A percentile compares a stretch with the other conserved stretches of the same genome.
Conservation (phyloP, 2,888 invertebrate species). For the Ypsolopha scabrella region DNA sequence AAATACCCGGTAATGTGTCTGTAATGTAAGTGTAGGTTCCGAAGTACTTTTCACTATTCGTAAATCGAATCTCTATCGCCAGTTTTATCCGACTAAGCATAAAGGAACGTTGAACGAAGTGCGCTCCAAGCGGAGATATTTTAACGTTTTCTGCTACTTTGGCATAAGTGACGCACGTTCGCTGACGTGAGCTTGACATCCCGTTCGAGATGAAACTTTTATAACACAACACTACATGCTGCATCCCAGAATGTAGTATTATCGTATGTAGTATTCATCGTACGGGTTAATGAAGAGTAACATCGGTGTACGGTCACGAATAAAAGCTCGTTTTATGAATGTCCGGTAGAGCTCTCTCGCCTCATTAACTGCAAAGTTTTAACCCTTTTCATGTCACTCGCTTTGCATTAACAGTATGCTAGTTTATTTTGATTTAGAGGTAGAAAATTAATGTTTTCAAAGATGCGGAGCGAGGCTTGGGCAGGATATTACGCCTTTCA, state of each 20-base stretch:
- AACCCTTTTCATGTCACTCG: conserved; percentile 5
- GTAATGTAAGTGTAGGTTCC: no score
- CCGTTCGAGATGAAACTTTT: no score
- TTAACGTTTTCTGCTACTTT: not conserved
- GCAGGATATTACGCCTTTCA: conserved; percentile 52
- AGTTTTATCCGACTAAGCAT: no score
- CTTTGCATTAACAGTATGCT: conserved; percentile 16
- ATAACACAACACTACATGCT: no score
- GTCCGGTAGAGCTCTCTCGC: not conserved
- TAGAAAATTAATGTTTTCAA: conserved; percentile 49
- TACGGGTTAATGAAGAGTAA: not conserved
- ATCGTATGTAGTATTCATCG: not conserved
- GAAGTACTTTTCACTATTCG: no score
- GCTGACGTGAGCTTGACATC: no score
- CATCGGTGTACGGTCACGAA: not conserved
- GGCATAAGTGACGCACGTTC: not conserved
- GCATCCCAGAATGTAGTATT: no score
- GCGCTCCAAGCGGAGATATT: no score
- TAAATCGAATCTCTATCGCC: no score
- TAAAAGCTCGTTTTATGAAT: not conserved
- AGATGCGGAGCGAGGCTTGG: conserved; percentile 29
- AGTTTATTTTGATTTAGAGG: conserved; percentile 37
- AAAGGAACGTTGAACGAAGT: no score
- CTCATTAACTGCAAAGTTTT: conserved; percentile 1
- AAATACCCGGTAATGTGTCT: not conserved